phyloP scores from a whole-genome alignment of 2,888 invertebrate genomes.

The Cheilosia pagana region DNA sequence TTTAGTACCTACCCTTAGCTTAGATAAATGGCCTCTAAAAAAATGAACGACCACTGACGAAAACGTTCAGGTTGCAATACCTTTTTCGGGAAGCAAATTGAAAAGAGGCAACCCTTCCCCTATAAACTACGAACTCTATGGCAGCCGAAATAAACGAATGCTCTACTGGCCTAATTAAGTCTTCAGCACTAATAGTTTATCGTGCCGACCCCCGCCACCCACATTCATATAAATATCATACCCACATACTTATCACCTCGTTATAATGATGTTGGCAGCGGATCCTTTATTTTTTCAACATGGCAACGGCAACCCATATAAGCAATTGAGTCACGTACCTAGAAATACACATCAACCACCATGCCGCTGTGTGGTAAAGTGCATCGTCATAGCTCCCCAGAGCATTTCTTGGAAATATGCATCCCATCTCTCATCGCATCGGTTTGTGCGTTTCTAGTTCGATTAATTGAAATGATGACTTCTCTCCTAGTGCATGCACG shows the following conservation, averaged over 20 bases:
- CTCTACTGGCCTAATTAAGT: slow-evolving; percentile 5
- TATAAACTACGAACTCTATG: neutral
- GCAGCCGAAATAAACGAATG: neutral
- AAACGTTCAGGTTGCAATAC: no score
- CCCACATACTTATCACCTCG: neutral
- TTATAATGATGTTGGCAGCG: neutral
- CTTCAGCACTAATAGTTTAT: slow-evolving; percentile 12
- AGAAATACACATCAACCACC: neutral
- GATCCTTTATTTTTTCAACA: neutral
- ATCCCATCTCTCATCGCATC: slow-evolving; percentile 9
- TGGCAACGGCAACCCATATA: neutral
- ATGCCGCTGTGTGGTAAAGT: neutral
- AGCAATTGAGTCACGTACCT: slow-evolving; percentile 8
- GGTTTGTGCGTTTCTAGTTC: slow-evolving; percentile 35
- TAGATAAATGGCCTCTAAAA: no score
- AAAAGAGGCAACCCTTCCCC: no score
- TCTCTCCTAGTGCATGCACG: slow-evolving; percentile 20
- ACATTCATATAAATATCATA: neutral
- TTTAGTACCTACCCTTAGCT: no score
- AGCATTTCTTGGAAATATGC: slow-evolving; percentile 31
- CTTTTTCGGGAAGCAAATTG: no score
- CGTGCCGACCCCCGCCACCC: neutral
- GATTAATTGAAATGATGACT: slow-evolving; percentile 41
- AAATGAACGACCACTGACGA: no score
- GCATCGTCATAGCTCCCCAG: slow-evolving; percentile 5